Evolutionary conservation across 1,140 invertebrate genomes (phyloP).

Genomic region (Zaprionus ghesquierei): DNA sequence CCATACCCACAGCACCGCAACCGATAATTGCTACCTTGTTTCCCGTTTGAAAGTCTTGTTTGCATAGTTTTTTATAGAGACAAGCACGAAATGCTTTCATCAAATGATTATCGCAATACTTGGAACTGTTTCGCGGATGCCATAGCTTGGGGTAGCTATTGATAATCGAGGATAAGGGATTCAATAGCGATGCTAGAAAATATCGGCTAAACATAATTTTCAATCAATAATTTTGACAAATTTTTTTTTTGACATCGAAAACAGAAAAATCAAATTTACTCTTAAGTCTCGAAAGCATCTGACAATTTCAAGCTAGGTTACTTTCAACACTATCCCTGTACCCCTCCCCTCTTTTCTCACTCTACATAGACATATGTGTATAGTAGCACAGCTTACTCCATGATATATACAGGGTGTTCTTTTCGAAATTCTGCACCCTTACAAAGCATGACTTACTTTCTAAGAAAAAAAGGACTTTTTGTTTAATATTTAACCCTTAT

Average conservation of each 20-base stretch:
- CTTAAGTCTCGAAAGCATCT: no score
- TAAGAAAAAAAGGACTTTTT: no score
- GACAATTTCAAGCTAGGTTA: not conserved
- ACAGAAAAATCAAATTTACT: not conserved
- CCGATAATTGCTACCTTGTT: conserved; percentile 44
- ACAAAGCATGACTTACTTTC: no score
- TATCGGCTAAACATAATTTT: not conserved
- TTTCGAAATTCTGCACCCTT: no score
- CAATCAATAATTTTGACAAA: not conserved
- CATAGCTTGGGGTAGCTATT: not conserved
- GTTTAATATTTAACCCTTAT: no score
- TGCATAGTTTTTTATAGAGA: conserved; percentile 1
- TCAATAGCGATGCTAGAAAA: not conserved
- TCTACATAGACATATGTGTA: no score
- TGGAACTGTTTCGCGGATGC: not conserved
- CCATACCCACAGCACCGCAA: conserved; percentile 35
- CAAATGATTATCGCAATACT: not conserved
- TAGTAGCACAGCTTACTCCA: no score
- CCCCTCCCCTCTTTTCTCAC: no score
- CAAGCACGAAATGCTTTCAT: conserved; percentile 19
- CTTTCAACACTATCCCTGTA: not conserved
- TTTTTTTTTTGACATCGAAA: not conserved
- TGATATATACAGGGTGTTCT: no score
- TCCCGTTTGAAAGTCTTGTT: not conserved
- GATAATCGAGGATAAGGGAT: not conserved